Evolutionary conservation across 2,797 vertebrate species (phyloP), one percentile per base, ranked within the genome.

Genomic region (Syngnathus acus): DNA sequence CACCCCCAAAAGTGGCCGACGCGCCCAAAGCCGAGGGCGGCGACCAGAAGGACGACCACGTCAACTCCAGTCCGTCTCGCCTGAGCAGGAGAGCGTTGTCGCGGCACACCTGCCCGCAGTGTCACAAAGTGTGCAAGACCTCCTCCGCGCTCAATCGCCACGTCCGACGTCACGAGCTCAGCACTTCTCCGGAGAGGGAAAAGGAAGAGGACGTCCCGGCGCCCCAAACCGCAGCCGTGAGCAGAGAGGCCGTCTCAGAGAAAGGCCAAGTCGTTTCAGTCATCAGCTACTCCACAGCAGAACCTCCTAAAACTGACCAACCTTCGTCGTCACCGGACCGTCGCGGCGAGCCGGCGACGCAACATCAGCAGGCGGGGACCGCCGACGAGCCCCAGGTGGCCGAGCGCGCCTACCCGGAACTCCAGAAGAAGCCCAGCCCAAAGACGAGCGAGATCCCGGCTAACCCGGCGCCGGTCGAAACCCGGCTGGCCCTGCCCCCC

Each of bases 61-160:
- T 42, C 50, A n/a, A 79, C 51, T 82, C 82, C 0, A 87, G 88
- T 75, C 86, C 85, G 13, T 80, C 81, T 74, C 87, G 90, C 23
- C 81, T 92, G 0, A 93, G 93, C 65, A 89, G 94, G 55, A 91
- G 91, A 80, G 91, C 93, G 0, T 82, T 93, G 38, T 84, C 91
- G 1, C 91, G 93, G 43, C 93, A 95, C 78, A 81, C 93, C 71
- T 96, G 95, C 71, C 78, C 90, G 1, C 90, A 92, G 53, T 96
- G 95, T 69, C 86, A 93, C 62, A 95, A 95, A 78, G 92, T 95
- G 69, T 95, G 94, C 84, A 94, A 95, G 83, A 96, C 95, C 0
- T 92, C 93, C 0, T 94, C 95, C 0, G 94, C 95, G 1, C 87
- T 95, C n/a, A 93, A 88, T 75, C 93, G 94, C 50, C 95, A 96